Evolutionary conservation across 2,888 invertebrate genomes (phyloP).

Genomic region (Aelia acuminata): DNA sequence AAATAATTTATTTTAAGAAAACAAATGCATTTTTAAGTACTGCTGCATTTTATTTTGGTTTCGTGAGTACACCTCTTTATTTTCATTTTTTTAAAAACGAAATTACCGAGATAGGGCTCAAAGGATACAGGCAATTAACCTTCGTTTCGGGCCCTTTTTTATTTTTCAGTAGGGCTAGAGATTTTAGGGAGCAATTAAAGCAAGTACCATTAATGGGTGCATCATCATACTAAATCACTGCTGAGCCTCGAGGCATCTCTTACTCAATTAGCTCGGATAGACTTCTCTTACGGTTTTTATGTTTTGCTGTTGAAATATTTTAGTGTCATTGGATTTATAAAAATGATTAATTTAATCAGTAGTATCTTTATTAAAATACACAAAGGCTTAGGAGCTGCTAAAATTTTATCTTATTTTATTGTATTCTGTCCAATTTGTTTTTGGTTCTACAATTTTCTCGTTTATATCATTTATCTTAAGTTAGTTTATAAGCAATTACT

Average conservation of each 20-base stretch:
- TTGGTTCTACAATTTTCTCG: too few species aligned
- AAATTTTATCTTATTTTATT: too few species aligned
- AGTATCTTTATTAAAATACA: not conserved
- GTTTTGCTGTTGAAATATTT: not conserved
- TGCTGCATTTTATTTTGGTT: not conserved
- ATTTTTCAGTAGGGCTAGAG: constrained; percentile 41
- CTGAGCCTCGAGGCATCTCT: not conserved
- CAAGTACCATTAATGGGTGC: constrained; percentile 37
- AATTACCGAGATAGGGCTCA: not conserved
- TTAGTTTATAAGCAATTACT: too few species aligned
- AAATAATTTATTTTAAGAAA: too few species aligned
- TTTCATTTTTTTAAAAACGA: not conserved
- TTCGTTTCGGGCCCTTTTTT: constrained; percentile 33
- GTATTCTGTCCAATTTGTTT: too few species aligned
- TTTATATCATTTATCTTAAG: too few species aligned
- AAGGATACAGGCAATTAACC: constrained; percentile 10
- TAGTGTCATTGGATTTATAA: not conserved
- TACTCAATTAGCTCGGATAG: not conserved
- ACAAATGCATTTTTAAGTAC: too few species aligned
- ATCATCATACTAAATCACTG: constrained; percentile 36
- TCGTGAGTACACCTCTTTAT: not conserved
- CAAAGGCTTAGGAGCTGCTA: not conserved
- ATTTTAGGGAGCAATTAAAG: constrained; percentile 28
- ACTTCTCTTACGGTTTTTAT: not conserved
- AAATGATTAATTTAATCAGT: not conserved